A percentile compares a stretch with the other conserved stretches of the same genome.
Evolutionary conservation across 2,113 vertebrate genomes (phyloP).

Genomic region (Stegostoma tigrinum): DNA sequence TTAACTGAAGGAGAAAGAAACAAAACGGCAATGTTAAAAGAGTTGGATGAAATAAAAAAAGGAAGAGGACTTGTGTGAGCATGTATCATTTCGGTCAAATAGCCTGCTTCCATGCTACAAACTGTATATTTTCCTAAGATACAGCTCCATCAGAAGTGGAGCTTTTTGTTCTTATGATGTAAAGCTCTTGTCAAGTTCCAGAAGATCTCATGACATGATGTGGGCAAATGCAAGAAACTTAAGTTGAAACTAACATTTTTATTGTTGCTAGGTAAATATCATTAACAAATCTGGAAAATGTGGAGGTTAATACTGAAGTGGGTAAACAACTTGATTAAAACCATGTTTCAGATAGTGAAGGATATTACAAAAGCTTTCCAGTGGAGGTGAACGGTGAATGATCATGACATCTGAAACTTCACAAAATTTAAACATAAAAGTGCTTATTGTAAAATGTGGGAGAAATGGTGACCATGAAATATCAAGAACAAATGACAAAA

Average conservation of each 20-base stretch:
- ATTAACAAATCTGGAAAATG: not conserved
- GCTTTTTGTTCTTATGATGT: not conserved
- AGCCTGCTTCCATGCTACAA: not conserved
- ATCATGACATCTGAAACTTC: not conserved
- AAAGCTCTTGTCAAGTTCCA: not conserved
- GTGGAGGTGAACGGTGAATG: not conserved
- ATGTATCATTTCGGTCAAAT: not conserved
- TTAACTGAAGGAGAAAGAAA: not conserved
- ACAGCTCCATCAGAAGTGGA: not conserved
- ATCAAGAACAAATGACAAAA: not conserved
- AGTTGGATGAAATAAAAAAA: not conserved
- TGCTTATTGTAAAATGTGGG: not conserved
- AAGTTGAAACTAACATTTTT: not conserved
- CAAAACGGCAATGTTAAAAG: not conserved
- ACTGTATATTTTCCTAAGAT: not conserved
- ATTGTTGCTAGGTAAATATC: not conserved
- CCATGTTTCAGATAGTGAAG: not conserved
- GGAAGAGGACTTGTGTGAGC: not conserved
- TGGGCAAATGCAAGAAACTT: not conserved
- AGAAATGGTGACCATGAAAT: not conserved
- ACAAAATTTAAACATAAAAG: not conserved
- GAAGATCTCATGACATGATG: not conserved
- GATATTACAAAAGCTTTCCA: not conserved
- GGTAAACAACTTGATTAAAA: not conserved
- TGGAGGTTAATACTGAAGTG: not conserved